Base-by-base conservation (phyloP, 30 jellyfish, hydroid and myxozoan species). In the Aurelia coerulea region DNA sequence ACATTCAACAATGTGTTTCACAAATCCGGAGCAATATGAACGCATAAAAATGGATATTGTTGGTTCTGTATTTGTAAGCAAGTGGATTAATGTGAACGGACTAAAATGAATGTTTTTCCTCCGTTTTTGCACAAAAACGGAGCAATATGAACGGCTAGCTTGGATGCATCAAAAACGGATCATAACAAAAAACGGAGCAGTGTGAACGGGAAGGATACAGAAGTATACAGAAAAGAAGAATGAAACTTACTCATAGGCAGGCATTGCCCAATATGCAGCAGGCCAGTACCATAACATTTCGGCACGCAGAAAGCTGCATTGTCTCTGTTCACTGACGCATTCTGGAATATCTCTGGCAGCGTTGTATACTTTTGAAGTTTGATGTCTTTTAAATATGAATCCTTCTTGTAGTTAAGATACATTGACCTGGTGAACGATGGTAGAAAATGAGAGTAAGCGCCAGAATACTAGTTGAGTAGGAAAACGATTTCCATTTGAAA, bases 261-360 rank as follows among this genome's bases (percentile, higher is more conserved):
- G 76, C 97, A 88, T 65, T 94, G 98, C 33, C 98, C 98, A 10
- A 94, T 86, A 31, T 97, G 97, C 12, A 94, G 80, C 11, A 94
- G 62, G 12, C 98, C 98, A 52, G 96, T 78, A 10, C 88, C 94
- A 64, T 81, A 94, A 68, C 98, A 94, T 78, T 85, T 66, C 23
- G 96, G 96, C 12, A 80, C 96, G 68, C 98, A 94, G 65, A 94
- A 94, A 50, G 98, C 95, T 29, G 78, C 90, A 51, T 94, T 94
- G 23, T 94, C 97, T 14, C 74, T 73, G 68, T 94, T 94, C 15
- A 85, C 95, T 2, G 94, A 10, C 29, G 88, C 68, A 63, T 94
- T 94, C 34, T 86, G 86, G 82, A 94, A 94, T 68, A 94, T 46
- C 62, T 74, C 83, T 23, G 80, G 91, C n/a, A 84, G 58, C n/a